Percentiles rank a stretch among this genome's conserved stretches.
Conservation (phyloP, 2,797 vertebrate species). For the Apogon talboti region DNA sequence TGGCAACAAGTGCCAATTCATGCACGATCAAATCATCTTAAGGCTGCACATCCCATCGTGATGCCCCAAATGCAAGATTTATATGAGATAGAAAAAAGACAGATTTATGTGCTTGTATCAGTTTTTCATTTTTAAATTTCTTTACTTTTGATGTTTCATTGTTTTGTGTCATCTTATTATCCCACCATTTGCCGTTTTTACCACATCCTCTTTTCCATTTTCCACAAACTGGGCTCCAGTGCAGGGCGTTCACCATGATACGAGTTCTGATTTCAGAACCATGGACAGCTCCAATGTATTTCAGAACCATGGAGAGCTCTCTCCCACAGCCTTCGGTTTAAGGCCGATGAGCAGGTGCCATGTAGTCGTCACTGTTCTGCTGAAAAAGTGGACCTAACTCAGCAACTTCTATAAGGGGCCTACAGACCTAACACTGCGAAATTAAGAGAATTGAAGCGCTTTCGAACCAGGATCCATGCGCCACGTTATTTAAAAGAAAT, state of each 20-base stretch:
- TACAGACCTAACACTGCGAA: conserved; percentile 8
- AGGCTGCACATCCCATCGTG: conserved; percentile 24
- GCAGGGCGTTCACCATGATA: conserved; percentile 77
- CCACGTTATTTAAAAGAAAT: background rate
- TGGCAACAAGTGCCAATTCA: conserved; percentile 81
- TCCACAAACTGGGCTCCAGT: conserved; percentile 62
- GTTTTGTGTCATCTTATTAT: conserved; percentile 4
- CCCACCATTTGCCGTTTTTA: background rate
- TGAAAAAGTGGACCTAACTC: conserved; percentile 23
- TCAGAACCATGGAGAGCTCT: conserved; percentile 75
- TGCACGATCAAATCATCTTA: conserved; percentile 45
- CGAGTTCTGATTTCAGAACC: conserved; percentile 69
- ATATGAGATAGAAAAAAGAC: background rate
- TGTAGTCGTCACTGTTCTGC: conserved; percentile 1
- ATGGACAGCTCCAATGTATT: conserved; percentile 61
- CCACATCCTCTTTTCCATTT: conserved; percentile 22
- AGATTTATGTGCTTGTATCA: conserved; percentile 4
- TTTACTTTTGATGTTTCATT: background rate
- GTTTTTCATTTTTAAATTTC: background rate
- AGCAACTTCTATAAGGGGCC: conserved; percentile 29
- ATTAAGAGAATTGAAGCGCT: conserved; percentile 16
- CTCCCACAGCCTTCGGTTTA: background rate
- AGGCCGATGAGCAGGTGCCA: conserved; percentile 18
- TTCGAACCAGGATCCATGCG: background rate
- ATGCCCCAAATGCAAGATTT: background rate